Evolutionary conservation across 2,797 vertebrate species (phyloP), one percentile per base, ranked within the genome.

Genomic region (Falco concolor): DNA sequence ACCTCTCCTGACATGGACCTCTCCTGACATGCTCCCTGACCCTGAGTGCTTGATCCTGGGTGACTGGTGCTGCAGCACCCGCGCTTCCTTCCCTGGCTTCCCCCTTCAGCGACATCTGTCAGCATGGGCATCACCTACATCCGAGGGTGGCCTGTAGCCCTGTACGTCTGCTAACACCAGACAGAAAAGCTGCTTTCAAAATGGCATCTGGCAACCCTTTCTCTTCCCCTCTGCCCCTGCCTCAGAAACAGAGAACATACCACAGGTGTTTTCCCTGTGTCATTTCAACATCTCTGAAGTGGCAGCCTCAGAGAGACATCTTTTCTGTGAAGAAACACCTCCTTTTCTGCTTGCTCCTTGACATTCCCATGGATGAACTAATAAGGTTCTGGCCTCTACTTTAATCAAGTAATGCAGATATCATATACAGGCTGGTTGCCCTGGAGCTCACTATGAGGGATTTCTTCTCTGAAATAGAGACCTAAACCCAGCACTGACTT

Each of bases 341-440:
- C 52, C 21, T 79, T 89, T 84, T 84, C 74, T 2, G 0, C 74
- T 87, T 84, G 52, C 27, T 89, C 24, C 64, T 82, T 76, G 44
- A 80, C 15, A 49, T 76, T 84, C 76, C n/a, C 8, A 3, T 49
- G 38, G 59, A 32, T 28, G 15, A 87, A 44, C 65, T 60, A 45
- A 75, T 44, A 82, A 77, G 28, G 34, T 72, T 90, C 30, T 63
- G 24, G 23, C 38, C 24, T 84, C 36, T 75, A 7, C 72, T 93
- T 90, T 75, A 57, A 72, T 61, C 20, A 61, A 79, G 34, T 27
- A 76, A 78, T 4, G 12, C 22, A 67, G 49, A 84, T 77, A 70
- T 68, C 27, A 8, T 25, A 18, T 60, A 27, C 56, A 68, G 69
- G 5, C 22, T 73, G 67, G 22, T 73, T 0, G 0, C 6, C 45